Conservation (phyloP, 2,888 invertebrate species). For the Temnothorax rugatulus region DNA sequence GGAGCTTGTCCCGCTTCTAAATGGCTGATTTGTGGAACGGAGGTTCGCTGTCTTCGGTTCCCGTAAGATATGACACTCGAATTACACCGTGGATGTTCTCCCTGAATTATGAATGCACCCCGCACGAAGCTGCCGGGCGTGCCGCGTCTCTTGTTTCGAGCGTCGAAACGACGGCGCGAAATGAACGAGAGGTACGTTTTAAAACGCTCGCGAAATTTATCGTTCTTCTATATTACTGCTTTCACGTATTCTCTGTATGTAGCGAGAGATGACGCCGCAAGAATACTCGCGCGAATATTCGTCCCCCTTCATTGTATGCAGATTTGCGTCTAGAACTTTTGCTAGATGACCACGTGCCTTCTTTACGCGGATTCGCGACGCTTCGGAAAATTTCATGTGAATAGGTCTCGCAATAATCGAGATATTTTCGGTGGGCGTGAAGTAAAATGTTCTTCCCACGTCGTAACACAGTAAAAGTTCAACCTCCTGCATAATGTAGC, state of each 20-base stretch:
- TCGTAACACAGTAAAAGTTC: background rate
- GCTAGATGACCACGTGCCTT: slow-evolving; percentile 17
- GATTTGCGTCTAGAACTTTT: slow-evolving; percentile 48
- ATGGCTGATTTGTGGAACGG: slow-evolving; percentile 10
- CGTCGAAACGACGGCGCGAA: slow-evolving; percentile 48
- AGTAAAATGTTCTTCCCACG: slow-evolving; percentile 18
- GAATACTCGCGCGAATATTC: slow-evolving; percentile 37
- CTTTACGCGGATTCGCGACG: background rate
- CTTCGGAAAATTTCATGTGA: slow-evolving; percentile 26
- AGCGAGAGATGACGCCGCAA: slow-evolving; percentile 35
- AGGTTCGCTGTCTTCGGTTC: slow-evolving; percentile 13
- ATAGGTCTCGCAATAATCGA: background rate
- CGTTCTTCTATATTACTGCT: slow-evolving; percentile 65
- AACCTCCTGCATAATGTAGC: background rate
- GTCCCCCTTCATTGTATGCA: slow-evolving; percentile 75
- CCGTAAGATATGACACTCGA: slow-evolving; percentile 41
- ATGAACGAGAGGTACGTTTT: slow-evolving; percentile 59
- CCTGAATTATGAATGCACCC: slow-evolving; percentile 63
- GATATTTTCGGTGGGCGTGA: slow-evolving; percentile 12
- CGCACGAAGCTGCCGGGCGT: slow-evolving; percentile 61
- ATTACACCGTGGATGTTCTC: slow-evolving; percentile 44
- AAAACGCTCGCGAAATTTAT: slow-evolving; percentile 71
- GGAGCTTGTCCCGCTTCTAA: slow-evolving; percentile 27
- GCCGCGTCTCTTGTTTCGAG: slow-evolving; percentile 47
- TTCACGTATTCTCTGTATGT: slow-evolving; percentile 48